Evolutionary conservation across 2,797 vertebrate species (phyloP), one percentile per base, ranked within the genome.

Genomic region (Euthynnus affinis): DNA sequence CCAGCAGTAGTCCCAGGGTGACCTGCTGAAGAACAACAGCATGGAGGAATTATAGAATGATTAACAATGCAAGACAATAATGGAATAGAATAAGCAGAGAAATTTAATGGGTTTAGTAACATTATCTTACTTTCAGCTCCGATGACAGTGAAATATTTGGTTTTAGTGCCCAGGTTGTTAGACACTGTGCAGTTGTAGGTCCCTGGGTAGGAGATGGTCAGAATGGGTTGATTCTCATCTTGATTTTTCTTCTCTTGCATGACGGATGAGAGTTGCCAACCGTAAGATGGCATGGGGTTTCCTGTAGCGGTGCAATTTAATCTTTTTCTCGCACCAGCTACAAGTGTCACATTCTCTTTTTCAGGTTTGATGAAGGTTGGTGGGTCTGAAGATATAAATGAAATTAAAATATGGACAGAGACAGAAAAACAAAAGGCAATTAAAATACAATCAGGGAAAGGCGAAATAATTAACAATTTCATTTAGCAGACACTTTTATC

Each of bases 221-320:
- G 5, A 74, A 78, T 10, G 1, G 83, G 5, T 14, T 23, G 4
- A 9, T 15, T 53, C 9, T 3, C 15, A 1, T 25, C 20, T n/a
- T 29, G 2, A 3, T 25, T n/a, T 13, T 1, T 20, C 5, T 1
- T 17, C 5, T 1, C 4, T 56, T 58, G 32, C 0, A 23, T 3
- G 1, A 53, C 0, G 0, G 44, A 0, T 27, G 89, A 52, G 15
- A 63, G 55, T 2, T 17, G 1, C 94, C 94, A 95, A 5, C 0
- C 52, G 80, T 93, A 95, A 1, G 0, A 1, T 1, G 93, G 93
- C 6, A 0, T 0, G 14, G 94, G 94, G 72, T 91, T 93, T 76
- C 92, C 93, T 6, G 2, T 20, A 0, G 91, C 88, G 0, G n/a
- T 81, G 87, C 95, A 95, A 57, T 89, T 58, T 40, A 95, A 82